Percentiles rank a stretch among this genome's conserved stretches.
phyloP scores from a whole-genome alignment of 1,140 invertebrate species.

The Arctopsyche grandis region DNA sequence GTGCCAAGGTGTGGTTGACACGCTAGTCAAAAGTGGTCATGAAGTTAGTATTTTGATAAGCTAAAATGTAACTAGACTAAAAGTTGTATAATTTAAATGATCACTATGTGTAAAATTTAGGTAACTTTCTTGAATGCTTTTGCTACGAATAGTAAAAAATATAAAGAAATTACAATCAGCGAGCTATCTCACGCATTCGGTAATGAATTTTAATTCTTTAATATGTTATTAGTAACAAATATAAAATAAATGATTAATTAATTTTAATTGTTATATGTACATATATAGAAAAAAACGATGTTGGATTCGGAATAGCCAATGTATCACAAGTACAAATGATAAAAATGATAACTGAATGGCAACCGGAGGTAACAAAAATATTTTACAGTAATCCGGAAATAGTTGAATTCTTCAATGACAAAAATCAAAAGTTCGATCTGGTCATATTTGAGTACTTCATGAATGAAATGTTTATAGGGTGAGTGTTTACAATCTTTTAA shows the following conservation, averaged over 20 bases:
- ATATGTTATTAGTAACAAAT: too few relatives aligned
- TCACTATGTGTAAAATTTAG: slow-evolving; percentile 9
- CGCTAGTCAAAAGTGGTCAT: not conserved
- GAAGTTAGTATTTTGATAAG: not conserved
- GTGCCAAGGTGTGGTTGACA: not conserved
- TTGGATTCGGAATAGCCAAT: slow-evolving; percentile 17
- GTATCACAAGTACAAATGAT: not conserved
- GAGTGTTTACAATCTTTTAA: not conserved
- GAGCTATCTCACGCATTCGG: not conserved
- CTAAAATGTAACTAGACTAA: too few relatives aligned
- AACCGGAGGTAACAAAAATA: not conserved
- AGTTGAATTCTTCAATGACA: slow-evolving; percentile 17
- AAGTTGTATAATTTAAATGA: not conserved
- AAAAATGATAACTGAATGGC: not conserved
- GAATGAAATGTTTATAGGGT: slow-evolving; percentile 57
- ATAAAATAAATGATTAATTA: not conserved
- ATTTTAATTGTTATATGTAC: not conserved
- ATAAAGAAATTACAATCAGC: not conserved
- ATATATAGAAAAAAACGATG: not conserved
- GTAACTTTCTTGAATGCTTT: slow-evolving; percentile 30
- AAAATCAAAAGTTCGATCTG: slow-evolving; percentile 40
- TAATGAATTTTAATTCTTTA: not conserved
- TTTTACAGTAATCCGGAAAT: slow-evolving; percentile 15
- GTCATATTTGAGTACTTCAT: slow-evolving; percentile 50
- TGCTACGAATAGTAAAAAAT: slow-evolving; percentile 12